phyloP scores from a whole-genome alignment of 2,797 vertebrate species.

The Sylvilagus floridanus region DNA sequence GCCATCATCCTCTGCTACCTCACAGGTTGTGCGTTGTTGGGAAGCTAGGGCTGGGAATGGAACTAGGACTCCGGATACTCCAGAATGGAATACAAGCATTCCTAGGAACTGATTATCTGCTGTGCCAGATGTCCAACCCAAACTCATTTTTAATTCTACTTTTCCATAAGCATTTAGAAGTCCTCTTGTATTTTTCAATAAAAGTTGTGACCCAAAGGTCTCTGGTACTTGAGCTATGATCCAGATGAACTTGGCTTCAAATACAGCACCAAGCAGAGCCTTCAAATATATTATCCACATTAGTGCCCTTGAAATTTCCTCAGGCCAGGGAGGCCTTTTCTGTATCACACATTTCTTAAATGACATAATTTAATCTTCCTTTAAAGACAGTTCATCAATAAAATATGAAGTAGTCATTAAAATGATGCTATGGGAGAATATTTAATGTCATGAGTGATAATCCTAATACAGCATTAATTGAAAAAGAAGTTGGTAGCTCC shows the following conservation, averaged over 20 bases:
- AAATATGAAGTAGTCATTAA: not conserved
- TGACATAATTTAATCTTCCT: not conserved
- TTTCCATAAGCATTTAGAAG: no score
- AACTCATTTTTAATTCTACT: no score
- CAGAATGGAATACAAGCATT: no score
- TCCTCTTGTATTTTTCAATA: not conserved
- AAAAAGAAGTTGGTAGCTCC: not conserved
- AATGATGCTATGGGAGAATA: not conserved
- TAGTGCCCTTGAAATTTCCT: no score
- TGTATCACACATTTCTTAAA: not conserved
- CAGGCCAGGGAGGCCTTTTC: not conserved
- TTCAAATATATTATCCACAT: not conserved
- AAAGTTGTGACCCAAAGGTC: not conserved
- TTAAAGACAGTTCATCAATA: not conserved
- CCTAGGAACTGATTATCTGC: no score
- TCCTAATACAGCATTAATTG: not conserved
- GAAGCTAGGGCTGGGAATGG: no score
- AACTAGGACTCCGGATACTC: no score
- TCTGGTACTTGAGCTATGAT: not conserved
- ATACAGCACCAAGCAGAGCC: rapidly evolving
- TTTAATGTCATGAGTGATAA: not conserved
- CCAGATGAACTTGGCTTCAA: not conserved
- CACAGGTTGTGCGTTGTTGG: no score
- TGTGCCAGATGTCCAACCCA: no score
- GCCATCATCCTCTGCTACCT: no score